phyloP scores from a whole-genome alignment of 2,797 vertebrate species.

The Cryptoprocta ferox region DNA sequence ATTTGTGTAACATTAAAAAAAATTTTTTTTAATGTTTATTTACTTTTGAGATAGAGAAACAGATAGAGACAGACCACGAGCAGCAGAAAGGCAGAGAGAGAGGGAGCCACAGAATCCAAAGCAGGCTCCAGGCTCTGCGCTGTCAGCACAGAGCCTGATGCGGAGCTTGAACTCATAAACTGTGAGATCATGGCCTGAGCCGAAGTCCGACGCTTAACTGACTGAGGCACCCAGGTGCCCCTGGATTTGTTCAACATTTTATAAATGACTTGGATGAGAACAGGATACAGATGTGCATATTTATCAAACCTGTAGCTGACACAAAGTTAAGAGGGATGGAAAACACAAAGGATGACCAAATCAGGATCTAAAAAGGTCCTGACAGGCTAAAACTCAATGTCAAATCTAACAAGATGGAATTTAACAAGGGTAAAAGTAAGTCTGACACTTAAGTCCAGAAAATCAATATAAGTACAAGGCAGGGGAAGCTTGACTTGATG shows the following conservation, averaged over 20 bases:
- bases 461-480: neutral
- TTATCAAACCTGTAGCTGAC: constrained; percentile 24
- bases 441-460: constrained; percentile 9
- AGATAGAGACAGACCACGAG: too few species aligned
- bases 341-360: neutral
- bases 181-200: too few species aligned
- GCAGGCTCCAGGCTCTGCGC: too few species aligned
- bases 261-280: constrained; percentile 14
- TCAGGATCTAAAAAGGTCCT: constrained; percentile 33
- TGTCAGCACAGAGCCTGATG: too few species aligned
- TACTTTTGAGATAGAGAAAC: too few species aligned
- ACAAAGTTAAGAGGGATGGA: constrained; percentile 28
- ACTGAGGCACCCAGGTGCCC: too few species aligned
- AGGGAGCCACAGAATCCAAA: too few species aligned
- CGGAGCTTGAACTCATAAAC: too few species aligned
- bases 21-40: too few species aligned
- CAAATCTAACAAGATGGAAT: constrained; percentile 41
- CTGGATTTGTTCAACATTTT: constrained; percentile 19
- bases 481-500: neutral
- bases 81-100: too few species aligned
- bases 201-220: too few species aligned
- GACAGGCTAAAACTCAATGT: constrained; percentile 24
- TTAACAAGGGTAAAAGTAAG: constrained; percentile 53
- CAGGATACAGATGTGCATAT: neutral
- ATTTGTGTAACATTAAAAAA: neutral